A percentile compares a stretch with the other conserved stretches of the same genome.
These are phyloP conservation scores for Zootoca vivipara DNA, from an alignment of 2,113 vertebrate species.

Conservation along the genomic window DNA sequence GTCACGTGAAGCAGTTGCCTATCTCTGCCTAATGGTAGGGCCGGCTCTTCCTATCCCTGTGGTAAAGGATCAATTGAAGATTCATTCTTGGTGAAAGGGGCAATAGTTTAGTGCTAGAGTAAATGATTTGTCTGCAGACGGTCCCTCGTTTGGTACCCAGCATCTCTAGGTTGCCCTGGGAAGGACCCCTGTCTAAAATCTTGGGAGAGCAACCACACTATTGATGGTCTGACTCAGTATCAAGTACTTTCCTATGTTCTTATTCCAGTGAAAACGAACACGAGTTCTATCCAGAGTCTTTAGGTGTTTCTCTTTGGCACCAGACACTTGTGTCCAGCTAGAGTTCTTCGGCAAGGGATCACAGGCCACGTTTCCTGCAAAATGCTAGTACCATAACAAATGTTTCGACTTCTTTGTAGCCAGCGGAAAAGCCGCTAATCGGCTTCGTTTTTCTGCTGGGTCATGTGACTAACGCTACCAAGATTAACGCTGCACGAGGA, in stretches of 20 bases:
- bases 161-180: too few species aligned
- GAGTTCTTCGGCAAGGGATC: neutral
- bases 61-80: neutral
- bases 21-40: too few species aligned
- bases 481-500: conserved; percentile 88
- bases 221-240: neutral
- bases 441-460: conserved; percentile 77
- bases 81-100: neutral
- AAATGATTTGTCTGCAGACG: too few species aligned
- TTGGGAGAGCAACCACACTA: too few species aligned
- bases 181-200: too few species aligned
- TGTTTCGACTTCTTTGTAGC: conserved; percentile 43
- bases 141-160: too few species aligned
- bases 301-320: neutral
- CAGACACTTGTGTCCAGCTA: neutral
- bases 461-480: conserved; percentile 77
- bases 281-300: neutral
- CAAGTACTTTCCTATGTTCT: neutral
- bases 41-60: too few species aligned
- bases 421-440: conserved; percentile 73
- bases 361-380: neutral
- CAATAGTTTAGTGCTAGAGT: too few species aligned
- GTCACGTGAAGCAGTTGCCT: too few species aligned
- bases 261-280: neutral
- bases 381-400: conserved; percentile 26